Conservation (phyloP, 2,888 invertebrate genomes). For the Latheticus oryzae region DNA sequence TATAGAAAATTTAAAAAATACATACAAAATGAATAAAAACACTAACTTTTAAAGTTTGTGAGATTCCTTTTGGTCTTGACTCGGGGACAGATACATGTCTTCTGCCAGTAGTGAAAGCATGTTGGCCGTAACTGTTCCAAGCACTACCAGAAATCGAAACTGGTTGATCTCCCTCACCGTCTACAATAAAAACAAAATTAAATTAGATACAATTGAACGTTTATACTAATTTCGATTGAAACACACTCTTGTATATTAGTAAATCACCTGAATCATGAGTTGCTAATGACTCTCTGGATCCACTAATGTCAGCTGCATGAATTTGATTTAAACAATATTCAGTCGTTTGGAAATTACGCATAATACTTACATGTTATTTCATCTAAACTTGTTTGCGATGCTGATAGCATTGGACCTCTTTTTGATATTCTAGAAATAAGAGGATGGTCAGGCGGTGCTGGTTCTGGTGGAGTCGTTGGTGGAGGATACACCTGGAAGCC, state of each 20-base stretch:
- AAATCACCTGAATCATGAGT: slow-evolving; percentile 83
- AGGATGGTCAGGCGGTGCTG: slow-evolving; percentile 82
- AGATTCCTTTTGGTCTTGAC: slow-evolving; percentile 75
- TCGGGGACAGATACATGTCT: slow-evolving; percentile 71
- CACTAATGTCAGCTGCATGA: slow-evolving; percentile 78
- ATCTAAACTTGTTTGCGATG: slow-evolving; percentile 74
- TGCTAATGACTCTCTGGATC: slow-evolving; percentile 83
- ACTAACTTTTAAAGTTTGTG: slow-evolving; percentile 74
- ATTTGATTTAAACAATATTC: slow-evolving; percentile 30
- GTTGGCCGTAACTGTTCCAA: slow-evolving; percentile 75
- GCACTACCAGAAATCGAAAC: slow-evolving; percentile 66
- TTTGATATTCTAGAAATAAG: slow-evolving; percentile 66
- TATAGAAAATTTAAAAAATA: too few relatives aligned
- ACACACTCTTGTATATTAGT: slow-evolving; percentile 30
- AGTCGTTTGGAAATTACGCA: slow-evolving; percentile 10
- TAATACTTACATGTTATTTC: slow-evolving; percentile 72
- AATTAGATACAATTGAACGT: slow-evolving; percentile 2
- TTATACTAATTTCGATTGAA: slow-evolving; percentile 18
- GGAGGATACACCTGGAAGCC: slow-evolving; percentile 87
- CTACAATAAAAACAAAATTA: slow-evolving; percentile 46
- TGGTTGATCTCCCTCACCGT: slow-evolving; percentile 62
- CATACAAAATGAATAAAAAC: slow-evolving; percentile 9
- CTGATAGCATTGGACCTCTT: slow-evolving; percentile 66
- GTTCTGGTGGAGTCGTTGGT: slow-evolving; percentile 86
- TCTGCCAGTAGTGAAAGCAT: slow-evolving; percentile 79